phyloP scores from a whole-genome alignment of 2,888 invertebrate species.

The Drosophila melanosoma region DNA sequence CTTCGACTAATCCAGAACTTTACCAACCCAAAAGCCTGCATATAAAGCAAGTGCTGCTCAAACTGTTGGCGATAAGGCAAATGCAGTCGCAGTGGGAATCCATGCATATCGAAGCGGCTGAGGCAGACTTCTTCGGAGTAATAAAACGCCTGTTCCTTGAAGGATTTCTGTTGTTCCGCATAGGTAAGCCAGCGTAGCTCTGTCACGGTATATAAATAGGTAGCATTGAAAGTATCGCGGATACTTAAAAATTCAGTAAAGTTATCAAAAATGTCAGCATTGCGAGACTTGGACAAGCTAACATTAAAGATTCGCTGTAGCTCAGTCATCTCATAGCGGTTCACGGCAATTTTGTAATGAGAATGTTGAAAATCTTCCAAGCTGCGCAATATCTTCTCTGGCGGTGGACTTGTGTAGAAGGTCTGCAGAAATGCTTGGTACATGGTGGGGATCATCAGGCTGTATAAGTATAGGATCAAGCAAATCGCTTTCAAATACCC shows the following conservation, averaged over 20 bases:
- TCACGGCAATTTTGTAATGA: constrained; percentile 9
- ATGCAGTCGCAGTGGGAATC: constrained; percentile 39
- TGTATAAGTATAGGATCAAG: constrained; percentile 55
- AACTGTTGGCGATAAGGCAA: constrained; percentile 61
- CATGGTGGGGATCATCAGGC: constrained; percentile 69
- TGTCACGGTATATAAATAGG: constrained; percentile 50
- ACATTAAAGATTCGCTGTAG: constrained; percentile 6
- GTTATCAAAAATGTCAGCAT: constrained; percentile 7
- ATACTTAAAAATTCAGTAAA: constrained; percentile 16
- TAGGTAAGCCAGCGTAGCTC: constrained; percentile 49
- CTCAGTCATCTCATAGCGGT: not conserved
- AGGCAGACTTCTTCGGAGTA: constrained; percentile 52
- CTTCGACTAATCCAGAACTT: constrained; percentile 40
- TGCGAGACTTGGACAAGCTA: not conserved
- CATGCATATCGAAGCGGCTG: constrained; percentile 12
- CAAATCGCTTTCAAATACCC: constrained; percentile 43
- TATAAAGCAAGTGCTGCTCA: constrained; percentile 48
- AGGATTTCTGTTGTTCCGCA: constrained; percentile 58
- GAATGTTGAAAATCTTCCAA: constrained; percentile 28
- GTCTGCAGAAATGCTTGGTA: constrained; percentile 64
- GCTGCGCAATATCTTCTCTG: constrained; percentile 6
- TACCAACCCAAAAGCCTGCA: constrained; percentile 44
- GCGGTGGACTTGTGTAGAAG: constrained; percentile 49
- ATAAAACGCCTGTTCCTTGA: constrained; percentile 51
- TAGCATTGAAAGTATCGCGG: constrained; percentile 51